Base-by-base conservation (phyloP, 2,797 vertebrate species). In the Halcyon smyrnensis region DNA sequence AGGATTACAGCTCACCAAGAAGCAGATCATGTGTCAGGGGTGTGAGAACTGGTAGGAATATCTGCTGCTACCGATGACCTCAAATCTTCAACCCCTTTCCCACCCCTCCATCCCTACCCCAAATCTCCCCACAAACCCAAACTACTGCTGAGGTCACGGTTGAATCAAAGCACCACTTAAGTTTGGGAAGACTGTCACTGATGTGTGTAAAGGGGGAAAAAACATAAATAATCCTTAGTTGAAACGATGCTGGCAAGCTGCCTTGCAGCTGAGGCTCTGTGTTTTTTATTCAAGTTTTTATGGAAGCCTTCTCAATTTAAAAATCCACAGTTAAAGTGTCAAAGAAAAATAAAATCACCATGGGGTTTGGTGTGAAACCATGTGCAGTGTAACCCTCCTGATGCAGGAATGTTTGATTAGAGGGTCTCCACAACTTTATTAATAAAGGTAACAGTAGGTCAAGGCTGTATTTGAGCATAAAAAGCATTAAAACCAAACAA, bases 331-430 rank as follows among this genome's bases (percentile, higher is more conserved):
- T 36, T 57, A 69, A 8, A 87, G 53, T 63, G 86, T 75, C 68
- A 82, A 87, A 77, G 65, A 71, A 92, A 93, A 94, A 94, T 71
- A 92, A 95, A 93, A 85, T 73, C 65, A 50, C 70, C 45, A 30
- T 17, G 34, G 45, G 41, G 54, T 79, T 91, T 65, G 34, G 63
- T 63, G 56, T 74, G 67, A 94, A 94, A 69, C 30, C n/a, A 73
- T 68, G 57, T 57, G 56, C 87, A 74, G 2, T 51, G 54, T 34
- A 93, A 77, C 60, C 21, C 27, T 88, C 60, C 80, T 56, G 43
- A 28, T 37, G 62, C 28, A 76, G 39, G 36, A 94, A 59, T 43
- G 32, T 71, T 67, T 88, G 68, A 79, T 82, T 50, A 74, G 14
- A 20, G 51, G 43, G n/a, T 90, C 56, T 83, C 77, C 53, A 79